Conservation (phyloP, 2,113 vertebrate genomes). For the Scomber colias region DNA sequence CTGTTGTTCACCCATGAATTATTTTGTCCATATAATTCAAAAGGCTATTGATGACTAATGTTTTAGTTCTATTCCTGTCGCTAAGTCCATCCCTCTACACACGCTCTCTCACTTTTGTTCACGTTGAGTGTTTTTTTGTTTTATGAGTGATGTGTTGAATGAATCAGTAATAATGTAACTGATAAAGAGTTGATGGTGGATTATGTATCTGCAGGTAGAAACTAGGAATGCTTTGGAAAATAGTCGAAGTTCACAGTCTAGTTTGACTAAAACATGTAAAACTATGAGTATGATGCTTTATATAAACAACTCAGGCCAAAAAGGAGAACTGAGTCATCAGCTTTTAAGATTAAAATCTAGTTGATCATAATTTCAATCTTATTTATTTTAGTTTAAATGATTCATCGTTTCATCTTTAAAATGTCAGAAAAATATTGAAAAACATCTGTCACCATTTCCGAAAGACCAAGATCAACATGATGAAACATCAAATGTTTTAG, state of each 20-base stretch:
- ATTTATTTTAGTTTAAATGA: no score
- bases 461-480: no score
- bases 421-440: no score
- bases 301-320: no score
- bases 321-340: no score
- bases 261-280: not conserved
- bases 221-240: not conserved
- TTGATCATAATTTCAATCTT: no score
- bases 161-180: not conserved
- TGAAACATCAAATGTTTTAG: no score
- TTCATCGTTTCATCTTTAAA: no score
- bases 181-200: not conserved
- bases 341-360: no score
- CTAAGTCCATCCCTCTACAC: not conserved
- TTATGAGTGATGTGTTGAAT: slow-evolving; percentile 15
- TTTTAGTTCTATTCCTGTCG: not conserved
- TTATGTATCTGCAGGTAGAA: not conserved
- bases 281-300: no score
- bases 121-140: slow-evolving; percentile 39
- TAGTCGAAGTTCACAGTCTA: not conserved
- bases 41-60: not conserved
- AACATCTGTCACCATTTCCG: no score
- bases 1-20: not conserved
- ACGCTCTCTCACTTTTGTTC: not conserved
- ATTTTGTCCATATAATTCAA: slow-evolving; percentile 8